Evolutionary conservation across 2,888 invertebrate genomes (phyloP).

Genomic region (Drosophila borealis): DNA sequence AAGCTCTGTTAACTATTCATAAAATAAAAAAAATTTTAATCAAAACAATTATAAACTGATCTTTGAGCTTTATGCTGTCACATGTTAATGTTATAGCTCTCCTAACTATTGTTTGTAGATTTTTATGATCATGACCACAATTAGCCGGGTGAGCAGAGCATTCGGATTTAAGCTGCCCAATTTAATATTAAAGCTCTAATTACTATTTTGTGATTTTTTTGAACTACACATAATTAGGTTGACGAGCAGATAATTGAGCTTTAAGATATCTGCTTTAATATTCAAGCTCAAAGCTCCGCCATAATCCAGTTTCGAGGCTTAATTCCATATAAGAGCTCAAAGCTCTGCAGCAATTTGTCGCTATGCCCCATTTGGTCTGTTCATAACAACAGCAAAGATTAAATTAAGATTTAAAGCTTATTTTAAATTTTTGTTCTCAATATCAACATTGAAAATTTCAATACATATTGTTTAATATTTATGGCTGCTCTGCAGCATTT

Average conservation of each 20-base stretch:
- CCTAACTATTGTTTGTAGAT: too few species aligned
- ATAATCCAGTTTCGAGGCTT: background rate
- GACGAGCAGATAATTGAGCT: background rate
- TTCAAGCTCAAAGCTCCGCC: background rate
- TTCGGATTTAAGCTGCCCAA: too few species aligned
- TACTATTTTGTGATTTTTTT: too few species aligned
- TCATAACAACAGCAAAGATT: background rate
- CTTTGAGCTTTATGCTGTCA: background rate
- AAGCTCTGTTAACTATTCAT: too few species aligned
- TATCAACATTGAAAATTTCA: constrained; percentile 30
- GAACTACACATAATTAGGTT: background rate
- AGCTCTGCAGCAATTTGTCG: too few species aligned
- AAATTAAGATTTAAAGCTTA: constrained; percentile 14
- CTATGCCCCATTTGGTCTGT: background rate
- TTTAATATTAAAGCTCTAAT: too few species aligned
- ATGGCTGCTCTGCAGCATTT: constrained; percentile 17
- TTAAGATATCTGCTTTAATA: background rate
- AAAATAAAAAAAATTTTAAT: too few species aligned
- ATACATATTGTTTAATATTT: constrained; percentile 35
- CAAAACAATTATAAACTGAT: too few species aligned
- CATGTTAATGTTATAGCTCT: too few species aligned
- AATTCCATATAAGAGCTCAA: background rate
- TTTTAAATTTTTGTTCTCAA: constrained; percentile 5
- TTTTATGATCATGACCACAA: too few species aligned
- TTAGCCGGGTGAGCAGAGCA: too few species aligned